Evolutionary conservation across 2,888 invertebrate genomes (phyloP), one percentile per base, ranked within the genome.

Genomic region (Scotopteryx bipunctaria): DNA sequence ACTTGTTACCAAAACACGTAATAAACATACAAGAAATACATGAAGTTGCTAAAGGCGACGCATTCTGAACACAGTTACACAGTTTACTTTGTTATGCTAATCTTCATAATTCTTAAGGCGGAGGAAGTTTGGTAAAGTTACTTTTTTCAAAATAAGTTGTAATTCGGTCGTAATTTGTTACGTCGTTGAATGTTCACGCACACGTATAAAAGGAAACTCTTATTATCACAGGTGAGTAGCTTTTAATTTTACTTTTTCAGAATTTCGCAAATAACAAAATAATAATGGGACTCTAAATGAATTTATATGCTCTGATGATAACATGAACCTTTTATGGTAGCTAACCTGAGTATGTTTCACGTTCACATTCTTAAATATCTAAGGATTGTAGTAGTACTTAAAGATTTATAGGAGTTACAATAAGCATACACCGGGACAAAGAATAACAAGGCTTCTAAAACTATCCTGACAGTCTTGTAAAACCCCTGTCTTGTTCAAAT

Each of bases 11-110:
- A 25, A 9, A 29, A 11, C 15, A 16, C n/a, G 21, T 3, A 29
- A 45, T 25, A 6, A 55, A 61, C 58, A 29, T 15, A 14, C 64
- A 64, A 63, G 56, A 68, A 71, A 69, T 67, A 69, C 67, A 60
- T 60, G 67, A 70, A 78, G 73, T 74, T 74, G 71, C 71, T 70
- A 76, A 81, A 81, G 71, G 73, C 76, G 71, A 79, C 81, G 82
- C 83, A 84, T 81, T 81, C 76, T 76, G 80, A 83, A 82, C 75
- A 82, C 84, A 81, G 87, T 78, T 81, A 73, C 80, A 76, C 80
- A 76, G 81, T 71, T 85, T 81, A 86, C 87, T 87, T 89, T 88
- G 89, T 89, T 88, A 89, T 89, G 89, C 85, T 87, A 89, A 88
- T 89, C 84, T 84, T 84, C 81, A 86, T 86, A 88, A 88, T 89